Base-by-base conservation (phyloP, 2,888 invertebrate genomes). In the Ochropacha duplaris region DNA sequence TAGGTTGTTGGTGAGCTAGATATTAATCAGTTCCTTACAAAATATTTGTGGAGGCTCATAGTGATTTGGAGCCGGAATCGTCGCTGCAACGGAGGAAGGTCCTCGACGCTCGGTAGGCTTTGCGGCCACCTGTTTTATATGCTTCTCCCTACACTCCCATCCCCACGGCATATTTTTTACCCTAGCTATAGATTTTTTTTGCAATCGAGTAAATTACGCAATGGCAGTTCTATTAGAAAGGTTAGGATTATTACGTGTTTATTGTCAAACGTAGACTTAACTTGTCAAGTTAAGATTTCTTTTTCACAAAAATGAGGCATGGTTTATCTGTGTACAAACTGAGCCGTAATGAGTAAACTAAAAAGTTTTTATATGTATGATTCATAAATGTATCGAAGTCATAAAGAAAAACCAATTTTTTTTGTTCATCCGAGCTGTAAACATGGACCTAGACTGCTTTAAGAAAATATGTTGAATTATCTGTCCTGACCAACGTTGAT, bases 131-230 rank as follows among this genome's bases (percentile, higher is more conserved):
- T 91, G 91, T 58, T 88, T 91, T 22, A 91, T 59, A 49, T 86
- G 61, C 61, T 79, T 85, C 0, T 79, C 64, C 60, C 83, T 78
- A 56, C 91, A 91, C 66, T 86, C 87, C 77, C 81, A 88, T 34
- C 88, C 85, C 84, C 79, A 88, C 50, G 88, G 87, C 90, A 89
- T 87, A 22, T 56, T 59, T n/a, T 49, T 49, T 49, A 60, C 31
- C 11, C 2, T 3, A 6, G 31, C 6, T 6, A 31, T 2, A 5
- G 5, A 9, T n/a, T 1, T 36, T 36, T 1, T 36, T 36, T n/a
- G n/a, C 36, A 36, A 36, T 5, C 12, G 12, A 31, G 8, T 31
- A 31, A 31, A 12, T 31, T 12, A 31, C 31, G 31, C 31, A 31
- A n/a, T n/a, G n/a, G n/a, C n/a, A n/a, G n/a, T n/a, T n/a, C n/a